Percentiles rank a stretch among this genome's conserved stretches.
Evolutionary conservation across 2,797 vertebrate species (phyloP).

Genomic region (Orientallactaga sibirica): DNA sequence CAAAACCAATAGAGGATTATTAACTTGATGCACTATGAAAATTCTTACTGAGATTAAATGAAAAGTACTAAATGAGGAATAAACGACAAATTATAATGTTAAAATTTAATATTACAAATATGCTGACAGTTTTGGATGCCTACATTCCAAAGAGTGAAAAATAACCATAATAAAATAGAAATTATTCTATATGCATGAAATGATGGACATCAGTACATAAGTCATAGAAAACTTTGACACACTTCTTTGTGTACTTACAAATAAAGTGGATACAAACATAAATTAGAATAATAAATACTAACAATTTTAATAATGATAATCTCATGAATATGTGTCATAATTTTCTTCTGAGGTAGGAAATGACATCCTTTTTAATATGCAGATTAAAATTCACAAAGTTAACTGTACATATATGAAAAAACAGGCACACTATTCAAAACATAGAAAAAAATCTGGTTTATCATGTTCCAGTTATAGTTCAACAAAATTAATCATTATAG

Average conservation of each 20-base stretch:
- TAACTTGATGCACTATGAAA: neutral
- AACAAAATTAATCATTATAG: neutral
- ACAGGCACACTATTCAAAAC: neutral
- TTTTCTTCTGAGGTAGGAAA: neutral
- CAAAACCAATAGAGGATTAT: neutral
- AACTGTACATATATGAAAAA: neutral
- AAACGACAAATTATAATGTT: neutral
- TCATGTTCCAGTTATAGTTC: neutral
- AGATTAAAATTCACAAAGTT: neutral
- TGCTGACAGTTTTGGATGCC: neutral
- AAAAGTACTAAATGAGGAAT: slow-evolving; percentile 5
- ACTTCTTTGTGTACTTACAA: neutral
- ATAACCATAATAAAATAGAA: neutral
- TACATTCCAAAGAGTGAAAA: neutral
- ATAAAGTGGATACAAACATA: neutral
- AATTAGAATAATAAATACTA: slow-evolving; percentile 1
- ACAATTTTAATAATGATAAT: neutral
- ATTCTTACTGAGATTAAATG: neutral
- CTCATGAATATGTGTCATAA: neutral
- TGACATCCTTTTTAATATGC: neutral
- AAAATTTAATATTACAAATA: neutral
- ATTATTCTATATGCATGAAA: neutral
- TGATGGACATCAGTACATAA: neutral
- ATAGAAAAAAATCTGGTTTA: neutral
- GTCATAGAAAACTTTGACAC: neutral